Base-by-base conservation (phyloP, 53 echinoderm and acorn worm species). In the Zoroaster sp. region DNA sequence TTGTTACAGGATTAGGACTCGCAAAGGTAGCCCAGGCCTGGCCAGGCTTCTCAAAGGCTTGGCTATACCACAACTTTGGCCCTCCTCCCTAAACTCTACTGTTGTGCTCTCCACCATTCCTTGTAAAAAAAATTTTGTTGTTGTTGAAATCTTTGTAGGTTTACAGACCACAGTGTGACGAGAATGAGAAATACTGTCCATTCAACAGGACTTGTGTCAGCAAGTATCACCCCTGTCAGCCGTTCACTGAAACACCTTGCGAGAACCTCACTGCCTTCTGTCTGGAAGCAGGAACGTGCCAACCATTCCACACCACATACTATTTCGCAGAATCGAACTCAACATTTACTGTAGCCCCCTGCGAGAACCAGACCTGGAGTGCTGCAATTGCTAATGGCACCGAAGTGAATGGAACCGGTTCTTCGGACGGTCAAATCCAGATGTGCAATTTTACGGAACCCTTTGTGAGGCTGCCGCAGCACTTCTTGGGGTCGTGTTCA, bases 131-230 rank as follows among this genome's bases (percentile, higher is more conserved):
- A n/a, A n/a, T n/a, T n/a, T 46, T 46, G 7, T 36, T 70, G n/a
- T 14, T 3, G 17, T 37, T 35, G n/a, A 47, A 8, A 44, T 31
- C n/a, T 59, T 78, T 74, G 43, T 70, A 94, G 95, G 90, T 95
- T 30, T 95, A 88, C 43, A 74, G 91, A 39, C 95, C 95, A 42
- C 63, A 93, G 39, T 95, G 95, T 86, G 89, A 44, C 20, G 36
- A 42, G 35, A 83, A 88, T 25, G 88, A 93, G 77, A 93, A 90
- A 39, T 95, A 90, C 80, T 95, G 95, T 55, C 70, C 93, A 3
- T 83, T 65, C 85, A 92, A 95, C 78, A 80, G 91, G 33, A 90
- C 87, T 30, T 95, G 95, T 66, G 40, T 95, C 9, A 83, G 77
- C 63, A 87, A 78, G 39, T 95, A 87, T 37, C 67, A 66, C 65